Evolutionary conservation across 2,797 vertebrate species (phyloP).

Genomic region (Sebastolobus alascanus): DNA sequence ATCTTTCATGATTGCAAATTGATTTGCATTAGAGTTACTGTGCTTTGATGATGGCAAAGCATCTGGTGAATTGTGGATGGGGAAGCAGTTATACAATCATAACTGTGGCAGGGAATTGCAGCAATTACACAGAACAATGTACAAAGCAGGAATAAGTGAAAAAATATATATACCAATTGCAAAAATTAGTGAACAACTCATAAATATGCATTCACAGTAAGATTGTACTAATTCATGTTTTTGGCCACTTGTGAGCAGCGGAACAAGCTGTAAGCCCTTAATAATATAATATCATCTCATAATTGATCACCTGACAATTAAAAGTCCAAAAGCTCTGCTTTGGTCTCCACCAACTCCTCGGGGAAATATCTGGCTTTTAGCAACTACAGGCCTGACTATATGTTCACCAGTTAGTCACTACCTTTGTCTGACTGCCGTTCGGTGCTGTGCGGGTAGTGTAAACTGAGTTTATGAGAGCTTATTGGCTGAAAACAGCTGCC

Average conservation of each 20-base stretch:
- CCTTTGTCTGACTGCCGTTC: background rate
- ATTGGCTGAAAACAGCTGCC: too few species aligned
- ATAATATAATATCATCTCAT: background rate
- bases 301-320: background rate
- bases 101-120: background rate
- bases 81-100: conserved; percentile 7
- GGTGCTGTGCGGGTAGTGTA: too few species aligned
- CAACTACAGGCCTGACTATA: background rate
- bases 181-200: background rate
- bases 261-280: background rate
- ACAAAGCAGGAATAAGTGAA: background rate
- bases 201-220: background rate
- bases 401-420: background rate
- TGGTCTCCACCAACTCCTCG: background rate
- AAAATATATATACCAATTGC: too few species aligned
- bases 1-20: conserved; percentile 17
- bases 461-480: too few species aligned
- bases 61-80: background rate
- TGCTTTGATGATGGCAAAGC: background rate
- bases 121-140: background rate
- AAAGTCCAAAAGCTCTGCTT: background rate
- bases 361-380: too few species aligned
- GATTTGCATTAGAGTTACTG: conserved; percentile 10
- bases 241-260: background rate
- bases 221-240: background rate